Base-by-base conservation (phyloP, 2,888 invertebrate species). In the Euspilapteryx auroguttella region DNA sequence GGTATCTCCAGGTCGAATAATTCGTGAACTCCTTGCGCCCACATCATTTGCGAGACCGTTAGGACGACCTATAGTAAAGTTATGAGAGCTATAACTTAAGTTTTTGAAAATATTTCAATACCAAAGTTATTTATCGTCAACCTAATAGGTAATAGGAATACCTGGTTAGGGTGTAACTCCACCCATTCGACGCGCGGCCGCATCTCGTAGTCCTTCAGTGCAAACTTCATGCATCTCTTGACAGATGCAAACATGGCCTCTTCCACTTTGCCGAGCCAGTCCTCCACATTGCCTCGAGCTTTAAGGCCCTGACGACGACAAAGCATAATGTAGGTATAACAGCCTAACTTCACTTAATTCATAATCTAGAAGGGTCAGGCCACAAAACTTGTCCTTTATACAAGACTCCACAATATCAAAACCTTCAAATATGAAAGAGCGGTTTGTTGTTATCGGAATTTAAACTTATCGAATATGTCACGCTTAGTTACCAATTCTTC, bases 241-340 rank as follows among this genome's bases (percentile, higher is more conserved):
- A 93, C 77, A 1, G 90, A 86, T 0, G 81, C 62, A 41, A 93
- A 89, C 94, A 94, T 94, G 0, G 87, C 85, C 29, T 91, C 88
- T 50, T 94, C 94, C 2, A 94, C 94, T 63, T 91, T 93, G 2
- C 89, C 85, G 6, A 94, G 64, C 94, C 94, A 94, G 45, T 93
- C 90, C 59, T 94, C 94, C 0, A 94, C 93, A 44, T 93, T 92
- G 0, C 94, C 94, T 29, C 93, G 79, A 0, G 90, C 91, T 62
- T 91, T 93, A 6, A 86, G 71, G 13, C 85, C 94, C 83, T 79
- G 34, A 6, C 31, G 17, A 21, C 49, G 35, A 17, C 13, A 12
- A n/a, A n/a, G n/a, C n/a, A n/a, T n/a, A n/a, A n/a, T n/a, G n/a
- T n/a, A n/a, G n/a, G n/a, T n/a, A n/a, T n/a, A n/a, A n/a, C n/a